Conservation (phyloP, 1,140 invertebrate genomes). For the Lysiphlebus fabarum region DNA sequence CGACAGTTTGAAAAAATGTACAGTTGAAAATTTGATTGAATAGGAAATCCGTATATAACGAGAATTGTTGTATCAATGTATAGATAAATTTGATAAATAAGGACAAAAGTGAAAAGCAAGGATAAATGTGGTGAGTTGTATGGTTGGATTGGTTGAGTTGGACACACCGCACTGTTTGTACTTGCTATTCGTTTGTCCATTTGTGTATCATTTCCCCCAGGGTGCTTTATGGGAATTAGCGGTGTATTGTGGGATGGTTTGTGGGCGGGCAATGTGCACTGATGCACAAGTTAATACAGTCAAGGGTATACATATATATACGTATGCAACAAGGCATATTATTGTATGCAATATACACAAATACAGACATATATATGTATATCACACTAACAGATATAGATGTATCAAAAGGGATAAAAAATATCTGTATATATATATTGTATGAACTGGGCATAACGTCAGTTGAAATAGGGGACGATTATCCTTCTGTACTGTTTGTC, state of each 20-base stretch:
- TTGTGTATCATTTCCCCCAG: slow-evolving; percentile 41
- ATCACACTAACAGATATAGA: no score
- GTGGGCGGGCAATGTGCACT: slow-evolving; percentile 47
- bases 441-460: not conserved
- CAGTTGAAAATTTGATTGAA: no score
- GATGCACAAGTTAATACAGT: slow-evolving; percentile 40
- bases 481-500: slow-evolving; percentile 46
- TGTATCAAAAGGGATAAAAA: no score
- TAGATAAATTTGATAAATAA: no score
- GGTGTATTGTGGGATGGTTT: slow-evolving; percentile 50
- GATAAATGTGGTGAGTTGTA: slow-evolving; percentile 11
- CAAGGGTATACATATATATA: slow-evolving; percentile 13
- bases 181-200: slow-evolving; percentile 48
- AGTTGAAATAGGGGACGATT: slow-evolving; percentile 27
- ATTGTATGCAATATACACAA: no score
- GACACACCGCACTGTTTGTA: slow-evolving; percentile 27
- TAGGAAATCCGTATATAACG: no score
- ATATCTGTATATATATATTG: not conserved
- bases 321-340: not conserved
- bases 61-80: no score
- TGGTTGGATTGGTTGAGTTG: slow-evolving; percentile 28
- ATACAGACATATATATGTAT: no score
- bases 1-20: no score
- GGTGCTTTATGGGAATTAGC: slow-evolving; percentile 53
- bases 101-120: slow-evolving; percentile 7